These are phyloP conservation scores for Ametastegia equiseti DNA, from an alignment of 2,888 invertebrate species.

Conservation along the genomic window DNA sequence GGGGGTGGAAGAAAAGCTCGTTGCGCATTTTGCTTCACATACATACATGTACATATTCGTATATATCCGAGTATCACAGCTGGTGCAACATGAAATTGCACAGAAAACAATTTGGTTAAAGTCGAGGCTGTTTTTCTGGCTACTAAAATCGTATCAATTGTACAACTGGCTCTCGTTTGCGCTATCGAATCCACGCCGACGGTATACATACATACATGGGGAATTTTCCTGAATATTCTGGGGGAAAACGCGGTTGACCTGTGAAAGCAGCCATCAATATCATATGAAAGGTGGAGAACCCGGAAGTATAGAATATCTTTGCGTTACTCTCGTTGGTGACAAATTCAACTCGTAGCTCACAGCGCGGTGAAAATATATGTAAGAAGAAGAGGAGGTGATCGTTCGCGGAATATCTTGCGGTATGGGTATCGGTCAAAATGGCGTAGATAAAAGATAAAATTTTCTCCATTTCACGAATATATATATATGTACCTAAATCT, in stretches of 20 bases:
- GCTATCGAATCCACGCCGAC: too few species aligned
- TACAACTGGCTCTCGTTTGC: background rate
- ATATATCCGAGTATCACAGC: background rate
- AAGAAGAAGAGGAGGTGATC: constrained; percentile 32
- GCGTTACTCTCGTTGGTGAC: background rate
- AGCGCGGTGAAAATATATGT: background rate
- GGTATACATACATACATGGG: too few species aligned
- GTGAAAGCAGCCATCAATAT: constrained; percentile 32
- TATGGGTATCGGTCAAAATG: constrained; percentile 27
- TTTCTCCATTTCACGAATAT: background rate
- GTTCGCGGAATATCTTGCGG: background rate
- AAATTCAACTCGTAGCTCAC: constrained; percentile 11
- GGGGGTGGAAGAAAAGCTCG: background rate
- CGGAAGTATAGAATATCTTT: background rate
- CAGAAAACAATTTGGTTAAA: background rate
- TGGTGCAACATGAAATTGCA: background rate
- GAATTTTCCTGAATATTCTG: background rate
- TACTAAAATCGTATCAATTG: background rate
- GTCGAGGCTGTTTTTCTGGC: background rate
- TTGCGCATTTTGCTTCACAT: background rate
- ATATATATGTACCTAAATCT: constrained; percentile 54
- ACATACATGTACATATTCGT: background rate
- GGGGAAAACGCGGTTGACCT: constrained; percentile 8
- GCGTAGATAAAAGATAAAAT: constrained; percentile 17
- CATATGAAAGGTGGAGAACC: constrained; percentile 11